These are phyloP conservation scores for Sminthurinus aureus DNA, from an alignment of 2,888 invertebrate genomes.

Conservation along the genomic window DNA sequence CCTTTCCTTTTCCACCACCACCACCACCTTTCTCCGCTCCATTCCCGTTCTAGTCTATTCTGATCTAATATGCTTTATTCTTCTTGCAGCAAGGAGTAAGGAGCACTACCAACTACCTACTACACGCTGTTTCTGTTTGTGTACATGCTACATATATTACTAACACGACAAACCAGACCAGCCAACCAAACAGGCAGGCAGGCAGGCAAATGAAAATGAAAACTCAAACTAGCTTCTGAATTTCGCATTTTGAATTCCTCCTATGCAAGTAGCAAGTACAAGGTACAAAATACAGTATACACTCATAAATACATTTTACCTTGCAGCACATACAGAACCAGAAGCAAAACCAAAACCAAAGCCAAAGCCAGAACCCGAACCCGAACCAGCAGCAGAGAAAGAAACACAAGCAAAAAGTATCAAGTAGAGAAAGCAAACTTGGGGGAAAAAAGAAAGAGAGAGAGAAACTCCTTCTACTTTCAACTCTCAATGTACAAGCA, in stretches of 20 bases:
- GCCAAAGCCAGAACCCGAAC: too few species aligned
- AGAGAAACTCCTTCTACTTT: too few species aligned
- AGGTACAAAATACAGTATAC: not conserved
- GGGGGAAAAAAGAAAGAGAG: not conserved
- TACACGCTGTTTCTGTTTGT: not conserved
- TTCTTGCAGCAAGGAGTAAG: too few species aligned
- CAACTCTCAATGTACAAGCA: not conserved
- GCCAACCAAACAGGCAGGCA: too few species aligned
- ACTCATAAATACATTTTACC: not conserved
- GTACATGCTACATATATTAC: not conserved
- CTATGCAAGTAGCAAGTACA: not conserved
- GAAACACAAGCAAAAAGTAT: too few species aligned
- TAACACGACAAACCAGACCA: not conserved
- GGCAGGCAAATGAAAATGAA: not conserved
- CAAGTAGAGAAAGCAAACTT: not conserved
- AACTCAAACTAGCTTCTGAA: slow-evolving; percentile 1
- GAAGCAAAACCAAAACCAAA: too few species aligned
- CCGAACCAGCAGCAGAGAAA: too few species aligned
- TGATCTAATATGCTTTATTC: too few species aligned
- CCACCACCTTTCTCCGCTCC: too few species aligned
- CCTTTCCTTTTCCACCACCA: too few species aligned
- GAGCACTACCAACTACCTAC: not conserved
- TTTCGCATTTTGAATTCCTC: not conserved
- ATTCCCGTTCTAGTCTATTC: too few species aligned
- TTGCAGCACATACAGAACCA: not conserved